Percentiles rank a stretch among this genome's conserved stretches.
Evolutionary conservation across 2,797 vertebrate species (phyloP).

Genomic region (Paramormyrops hopkinsi): DNA sequence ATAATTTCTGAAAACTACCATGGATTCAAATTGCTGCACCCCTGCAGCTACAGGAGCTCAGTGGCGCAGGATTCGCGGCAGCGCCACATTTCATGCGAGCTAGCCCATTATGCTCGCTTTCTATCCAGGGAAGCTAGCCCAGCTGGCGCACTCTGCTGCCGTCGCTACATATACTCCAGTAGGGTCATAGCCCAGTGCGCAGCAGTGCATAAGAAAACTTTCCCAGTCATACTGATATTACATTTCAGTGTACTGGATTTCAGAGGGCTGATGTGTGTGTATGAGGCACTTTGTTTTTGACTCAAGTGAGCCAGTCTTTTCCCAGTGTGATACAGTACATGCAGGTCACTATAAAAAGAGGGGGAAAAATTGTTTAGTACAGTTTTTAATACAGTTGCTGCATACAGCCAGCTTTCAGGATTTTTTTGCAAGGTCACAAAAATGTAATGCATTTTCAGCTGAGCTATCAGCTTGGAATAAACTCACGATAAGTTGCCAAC

Average conservation of each 20-base stretch:
- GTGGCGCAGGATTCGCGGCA: not conserved
- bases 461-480: not conserved
- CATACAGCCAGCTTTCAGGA: not conserved
- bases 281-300: not conserved
- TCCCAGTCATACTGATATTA: not conserved
- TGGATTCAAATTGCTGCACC: not conserved
- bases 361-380: not conserved
- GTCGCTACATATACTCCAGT: not conserved
- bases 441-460: not conserved
- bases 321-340: not conserved
- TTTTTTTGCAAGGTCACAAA: conserved; percentile 1
- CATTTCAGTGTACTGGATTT: not conserved
- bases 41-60: not conserved
- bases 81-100: not conserved
- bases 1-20: not conserved
- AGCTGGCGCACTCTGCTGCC: not conserved
- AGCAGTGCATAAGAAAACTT: not conserved
- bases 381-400: not conserved
- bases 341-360: not conserved
- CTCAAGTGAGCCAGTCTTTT: not conserved
- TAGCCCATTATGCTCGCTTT: not conserved
- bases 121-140: not conserved
- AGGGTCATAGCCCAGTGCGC: not conserved
- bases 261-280: not conserved
- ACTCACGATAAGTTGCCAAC: not conserved